A percentile compares a stretch with the other conserved stretches of the same genome.
These are phyloP conservation scores for Poicephalus gulielmi DNA, from an alignment of 2,113 vertebrate species.

Conservation along the genomic window DNA sequence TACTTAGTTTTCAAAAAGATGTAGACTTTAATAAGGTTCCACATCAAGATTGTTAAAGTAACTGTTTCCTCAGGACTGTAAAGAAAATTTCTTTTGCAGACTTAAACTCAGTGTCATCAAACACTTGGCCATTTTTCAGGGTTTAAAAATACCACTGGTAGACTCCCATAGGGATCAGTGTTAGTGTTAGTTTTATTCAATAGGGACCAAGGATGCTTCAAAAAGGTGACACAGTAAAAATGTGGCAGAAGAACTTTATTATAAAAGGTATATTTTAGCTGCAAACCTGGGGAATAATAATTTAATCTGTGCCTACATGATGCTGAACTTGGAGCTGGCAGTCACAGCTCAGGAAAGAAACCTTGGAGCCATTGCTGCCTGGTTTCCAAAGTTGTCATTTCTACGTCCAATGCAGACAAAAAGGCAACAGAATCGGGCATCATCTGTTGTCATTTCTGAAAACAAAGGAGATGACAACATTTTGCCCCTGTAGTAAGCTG, in stretches of 20 bases:
- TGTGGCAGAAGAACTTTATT: neutral
- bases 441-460: neutral
- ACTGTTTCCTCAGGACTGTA: neutral
- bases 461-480: neutral
- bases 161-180: neutral
- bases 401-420: neutral
- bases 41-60: neutral
- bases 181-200: neutral
- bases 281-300: neutral
- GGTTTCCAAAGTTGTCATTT: neutral
- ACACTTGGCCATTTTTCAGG: neutral
- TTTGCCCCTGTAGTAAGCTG: neutral
- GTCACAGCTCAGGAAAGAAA: neutral
- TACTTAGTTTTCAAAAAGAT: neutral
- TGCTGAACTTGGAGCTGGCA: neutral
- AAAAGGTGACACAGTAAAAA: neutral
- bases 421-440: neutral
- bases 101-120: neutral
- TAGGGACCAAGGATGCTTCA: neutral
- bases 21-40: neutral
- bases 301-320: neutral
- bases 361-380: neutral
- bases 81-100: neutral
- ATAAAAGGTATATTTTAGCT: neutral
- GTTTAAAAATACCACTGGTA: neutral